These are phyloP conservation scores for Bombus balteatus DNA, from an alignment of 1,140 invertebrate species.

Conservation along the genomic window DNA sequence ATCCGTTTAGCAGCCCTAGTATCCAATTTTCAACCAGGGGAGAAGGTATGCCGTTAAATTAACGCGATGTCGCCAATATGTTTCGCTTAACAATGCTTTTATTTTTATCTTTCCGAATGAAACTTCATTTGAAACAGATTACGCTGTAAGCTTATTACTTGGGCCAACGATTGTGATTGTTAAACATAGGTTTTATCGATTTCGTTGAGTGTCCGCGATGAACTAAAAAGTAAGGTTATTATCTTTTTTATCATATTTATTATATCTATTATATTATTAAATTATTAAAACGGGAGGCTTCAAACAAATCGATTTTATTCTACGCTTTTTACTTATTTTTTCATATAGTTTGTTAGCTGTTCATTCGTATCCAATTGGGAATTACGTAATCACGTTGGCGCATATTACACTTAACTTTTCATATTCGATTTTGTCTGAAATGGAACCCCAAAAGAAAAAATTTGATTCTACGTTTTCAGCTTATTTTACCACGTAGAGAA, in stretches of 20 bases:
- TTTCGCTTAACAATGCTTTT: neutral
- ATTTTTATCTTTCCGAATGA: neutral
- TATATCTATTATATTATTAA: too few species aligned
- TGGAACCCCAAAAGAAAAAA: neutral
- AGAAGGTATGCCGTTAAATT: slow-evolving; percentile 13
- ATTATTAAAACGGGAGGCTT: too few species aligned
- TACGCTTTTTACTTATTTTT: too few species aligned
- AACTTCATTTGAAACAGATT: neutral
- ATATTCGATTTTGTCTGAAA: neutral
- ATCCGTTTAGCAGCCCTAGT: slow-evolving; percentile 27
- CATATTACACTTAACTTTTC: too few species aligned
- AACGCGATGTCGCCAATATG: slow-evolving; percentile 5
- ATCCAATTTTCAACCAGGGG: slow-evolving; percentile 12
- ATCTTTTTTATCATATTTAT: too few species aligned
- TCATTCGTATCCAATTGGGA: too few species aligned
- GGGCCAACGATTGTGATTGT: neutral
- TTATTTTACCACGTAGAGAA: neutral
- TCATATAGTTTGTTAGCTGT: too few species aligned
- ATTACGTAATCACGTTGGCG: too few species aligned
- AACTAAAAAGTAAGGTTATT: too few species aligned
- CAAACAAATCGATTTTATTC: too few species aligned
- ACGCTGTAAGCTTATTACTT: neutral
- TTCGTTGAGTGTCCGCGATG: neutral
- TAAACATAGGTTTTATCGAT: neutral
- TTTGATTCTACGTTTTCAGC: neutral